Conservation (phyloP, 2,113 vertebrate genomes). For the Syngnathus floridae region DNA sequence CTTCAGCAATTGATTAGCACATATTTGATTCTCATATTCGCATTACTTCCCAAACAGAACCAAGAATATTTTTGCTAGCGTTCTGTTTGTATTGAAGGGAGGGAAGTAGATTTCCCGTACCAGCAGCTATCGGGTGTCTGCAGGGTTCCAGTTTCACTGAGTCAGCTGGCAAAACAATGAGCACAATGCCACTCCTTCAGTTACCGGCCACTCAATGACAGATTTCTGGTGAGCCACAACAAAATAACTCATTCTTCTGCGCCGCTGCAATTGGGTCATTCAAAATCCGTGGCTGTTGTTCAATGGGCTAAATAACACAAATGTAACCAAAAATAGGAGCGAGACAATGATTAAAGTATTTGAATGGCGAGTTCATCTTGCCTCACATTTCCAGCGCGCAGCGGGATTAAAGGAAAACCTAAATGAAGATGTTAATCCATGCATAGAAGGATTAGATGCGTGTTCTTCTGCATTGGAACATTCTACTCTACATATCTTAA, state of each 20-base stretch:
- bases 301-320: no score
- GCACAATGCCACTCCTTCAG: conserved; percentile 9
- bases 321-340: neutral
- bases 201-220: conserved; percentile 6
- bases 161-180: conserved; percentile 19
- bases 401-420: conserved; percentile 37
- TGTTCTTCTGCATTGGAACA: conserved; percentile 17
- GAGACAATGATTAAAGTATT: conserved; percentile 2
- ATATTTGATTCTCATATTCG: neutral
- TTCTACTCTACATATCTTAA: conserved; percentile 6
- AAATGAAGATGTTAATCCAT: conserved; percentile 44
- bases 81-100: neutral
- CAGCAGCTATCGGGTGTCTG: conserved; percentile 29
- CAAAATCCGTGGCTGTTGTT: neutral
- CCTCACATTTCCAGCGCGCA: conserved; percentile 8
- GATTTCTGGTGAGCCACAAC: neutral
- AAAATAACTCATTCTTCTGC: neutral
- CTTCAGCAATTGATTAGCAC: no score
- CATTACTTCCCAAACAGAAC: neutral
- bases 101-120: neutral
- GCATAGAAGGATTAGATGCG: conserved; percentile 40
- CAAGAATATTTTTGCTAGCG: neutral
- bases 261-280: neutral
- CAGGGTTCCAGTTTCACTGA: conserved; percentile 29
- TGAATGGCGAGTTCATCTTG: neutral